Evolutionary conservation across 2,888 invertebrate genomes (phyloP), one percentile per base, ranked within the genome.

Genomic region (Artemia sinica): DNA sequence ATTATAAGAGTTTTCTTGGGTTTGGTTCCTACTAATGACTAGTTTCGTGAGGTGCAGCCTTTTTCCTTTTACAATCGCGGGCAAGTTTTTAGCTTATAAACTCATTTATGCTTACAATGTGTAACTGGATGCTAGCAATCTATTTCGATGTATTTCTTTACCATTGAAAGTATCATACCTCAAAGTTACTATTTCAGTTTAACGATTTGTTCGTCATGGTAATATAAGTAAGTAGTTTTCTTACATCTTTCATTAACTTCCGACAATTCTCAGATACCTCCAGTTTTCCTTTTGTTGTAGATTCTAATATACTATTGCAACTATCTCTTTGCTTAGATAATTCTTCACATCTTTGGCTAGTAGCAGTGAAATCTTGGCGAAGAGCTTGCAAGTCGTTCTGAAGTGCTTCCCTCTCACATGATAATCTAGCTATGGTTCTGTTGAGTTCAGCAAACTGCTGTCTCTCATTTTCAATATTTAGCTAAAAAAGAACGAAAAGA

Each of bases 241-340:
- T 58, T 18, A 58, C 58, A 58, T 58, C 58, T 58, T 58, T 58
- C 14, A 18, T 18, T 9, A 58, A 8, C 58, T 58, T 58, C 18
- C 58, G n/a, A 18, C 18, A 58, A 58, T 58, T 58, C 11, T 58
- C 58, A 9, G 58, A 58, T 58, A 58, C 8, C 58, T 58, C 58
- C 58, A 58, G n/a, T 18, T 58, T 58, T 8, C 18, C 58, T 18
- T 58, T 58, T 8, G 58, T 58, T 8, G 58, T 58, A 14, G 58
- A 58, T 18, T 58, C 58, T 18, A 58, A 10, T n/a, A 58, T 58
- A 18, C 18, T 58, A 18, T 58, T 58, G 58, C 58, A 58, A 9
- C 58, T 58, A 18, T 58, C 58, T 14, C 58, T n/a, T 58, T 58
- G 58, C 58, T 58, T 58, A n/a, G 58, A 14, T 58, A 58, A 18